Base-by-base conservation (phyloP, 2,888 invertebrate genomes). In the Apodemia zela region DNA sequence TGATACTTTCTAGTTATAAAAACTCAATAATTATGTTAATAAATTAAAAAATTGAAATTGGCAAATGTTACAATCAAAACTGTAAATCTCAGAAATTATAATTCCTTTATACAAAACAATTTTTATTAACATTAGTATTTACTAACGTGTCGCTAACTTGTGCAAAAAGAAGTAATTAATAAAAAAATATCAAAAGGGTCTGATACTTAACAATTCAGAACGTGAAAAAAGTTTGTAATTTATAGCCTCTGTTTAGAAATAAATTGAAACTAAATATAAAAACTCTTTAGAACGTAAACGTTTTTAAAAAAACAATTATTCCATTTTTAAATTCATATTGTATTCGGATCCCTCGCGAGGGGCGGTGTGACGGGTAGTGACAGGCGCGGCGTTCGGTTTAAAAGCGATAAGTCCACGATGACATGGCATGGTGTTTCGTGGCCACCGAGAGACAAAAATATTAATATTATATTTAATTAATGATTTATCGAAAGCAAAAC, bases 381-480 rank as follows among this genome's bases (percentile, higher is more conserved):
- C 82, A 82, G 81, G 75, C 79, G 75, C 74, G 69, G 69, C 66
- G 67, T 67, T 64, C 62, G 66, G 64, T 64, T 67, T 68, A 67
- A 54, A 73, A 67, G 72, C 79, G 82, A 81, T 82, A 82, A 84
- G 80, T 80, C 79, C 73, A 71, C 73, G 76, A 75, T 78, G 84
- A 80, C 81, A 77, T 72, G 79, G 74, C 82, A 84, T 80, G 75
- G 76, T 71, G 74, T 75, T 78, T 72, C 74, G 75, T 76, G 73
- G 73, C 71, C 68, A 68, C 59, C 57, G 54, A 61, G 58, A 63
- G 51, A 66, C 51, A 42, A 42, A 67, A 65, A 67, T 65, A 64
- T 67, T 64, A 63, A 60, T 54, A 63, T 13, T 3, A 3, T 38
- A 13, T 38, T 38, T 13, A 38, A 38, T 38, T 38, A 38, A 38